These are phyloP conservation scores for Gymnocypris eckloni DNA, from an alignment of 2,797 vertebrate genomes.

Conservation along the genomic window DNA sequence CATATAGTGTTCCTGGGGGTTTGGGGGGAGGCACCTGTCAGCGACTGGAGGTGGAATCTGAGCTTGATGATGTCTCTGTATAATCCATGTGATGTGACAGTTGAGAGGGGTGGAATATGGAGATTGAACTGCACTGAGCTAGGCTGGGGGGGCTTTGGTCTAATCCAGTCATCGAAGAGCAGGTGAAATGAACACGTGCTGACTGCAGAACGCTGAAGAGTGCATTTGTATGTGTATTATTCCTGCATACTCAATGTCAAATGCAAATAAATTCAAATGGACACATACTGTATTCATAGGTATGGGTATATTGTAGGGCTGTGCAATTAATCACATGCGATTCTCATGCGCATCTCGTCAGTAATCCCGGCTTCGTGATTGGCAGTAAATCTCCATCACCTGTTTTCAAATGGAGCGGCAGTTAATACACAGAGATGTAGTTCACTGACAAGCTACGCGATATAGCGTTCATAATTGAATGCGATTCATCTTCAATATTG, in stretches of 20 bases:
- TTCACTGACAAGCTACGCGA: too few species aligned
- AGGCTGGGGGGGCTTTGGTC: slow-evolving; percentile 21
- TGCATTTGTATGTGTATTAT: slow-evolving; percentile 34
- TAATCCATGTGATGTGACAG: slow-evolving; percentile 56
- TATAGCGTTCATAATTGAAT: too few species aligned
- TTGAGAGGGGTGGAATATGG: slow-evolving; percentile 33
- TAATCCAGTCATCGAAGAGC: slow-evolving; percentile 52
- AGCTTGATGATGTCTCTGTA: slow-evolving; percentile 48
- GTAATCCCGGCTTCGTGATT: too few species aligned
- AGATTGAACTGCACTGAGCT: slow-evolving; percentile 49
- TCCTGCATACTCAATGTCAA: slow-evolving; percentile 14
- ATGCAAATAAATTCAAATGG: not conserved
- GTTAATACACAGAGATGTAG: too few species aligned
- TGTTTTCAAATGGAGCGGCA: too few species aligned
- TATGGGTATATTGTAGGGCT: not conserved
- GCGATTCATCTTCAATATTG: too few species aligned
- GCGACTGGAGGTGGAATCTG: slow-evolving; percentile 46
- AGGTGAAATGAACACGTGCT: slow-evolving; percentile 32
- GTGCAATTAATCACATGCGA: too few species aligned
- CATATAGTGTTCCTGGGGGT: slow-evolving; percentile 17
- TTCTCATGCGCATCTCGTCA: too few species aligned
- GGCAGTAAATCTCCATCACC: too few species aligned
- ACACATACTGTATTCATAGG: not conserved
- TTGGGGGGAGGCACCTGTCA: slow-evolving; percentile 41
- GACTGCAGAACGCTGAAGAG: slow-evolving; percentile 25